phyloP scores from a whole-genome alignment of 2,797 vertebrate genomes.

The Anguilla obscura region DNA sequence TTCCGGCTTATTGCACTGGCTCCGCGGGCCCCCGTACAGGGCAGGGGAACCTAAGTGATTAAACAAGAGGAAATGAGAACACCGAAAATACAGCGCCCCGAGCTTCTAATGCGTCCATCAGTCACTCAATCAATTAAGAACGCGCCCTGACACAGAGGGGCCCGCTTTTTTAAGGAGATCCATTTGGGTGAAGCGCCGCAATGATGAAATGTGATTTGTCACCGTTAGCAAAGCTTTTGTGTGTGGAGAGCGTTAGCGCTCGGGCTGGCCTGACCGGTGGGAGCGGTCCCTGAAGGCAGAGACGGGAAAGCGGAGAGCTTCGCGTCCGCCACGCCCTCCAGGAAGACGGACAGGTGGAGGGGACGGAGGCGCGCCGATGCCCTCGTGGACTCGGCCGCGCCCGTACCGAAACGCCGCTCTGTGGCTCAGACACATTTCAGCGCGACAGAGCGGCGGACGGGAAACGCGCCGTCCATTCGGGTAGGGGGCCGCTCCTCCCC shows the following conservation, averaged over 20 bases:
- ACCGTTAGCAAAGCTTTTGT: neutral
- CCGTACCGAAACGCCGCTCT: neutral
- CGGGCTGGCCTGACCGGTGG: neutral
- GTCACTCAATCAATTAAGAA: constrained; percentile 8
- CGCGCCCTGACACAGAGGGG: neutral
- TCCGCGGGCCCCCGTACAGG: constrained; percentile 8
- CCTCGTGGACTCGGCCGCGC: too few relatives aligned
- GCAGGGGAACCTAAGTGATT: constrained; percentile 13
- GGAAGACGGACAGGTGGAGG: neutral
- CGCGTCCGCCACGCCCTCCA: neutral
- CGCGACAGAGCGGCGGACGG: neutral
- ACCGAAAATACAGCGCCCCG: constrained; percentile 4
- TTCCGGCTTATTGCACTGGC: constrained; percentile 21
- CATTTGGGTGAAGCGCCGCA: neutral
- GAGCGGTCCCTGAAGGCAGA: neutral
- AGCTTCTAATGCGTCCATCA: neutral
- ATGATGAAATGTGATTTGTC: neutral
- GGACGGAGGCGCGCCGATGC: neutral
- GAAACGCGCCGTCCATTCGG: neutral
- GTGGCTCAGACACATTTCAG: neutral
- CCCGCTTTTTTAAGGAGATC: neutral
- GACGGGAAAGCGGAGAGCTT: neutral
- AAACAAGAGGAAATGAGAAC: neutral
- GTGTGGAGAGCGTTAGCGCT: neutral
- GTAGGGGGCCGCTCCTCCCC: neutral